Evolutionary conservation across 2,113 vertebrate species (phyloP), one percentile per base, ranked within the genome.

Genomic region (Corvus cornix): DNA sequence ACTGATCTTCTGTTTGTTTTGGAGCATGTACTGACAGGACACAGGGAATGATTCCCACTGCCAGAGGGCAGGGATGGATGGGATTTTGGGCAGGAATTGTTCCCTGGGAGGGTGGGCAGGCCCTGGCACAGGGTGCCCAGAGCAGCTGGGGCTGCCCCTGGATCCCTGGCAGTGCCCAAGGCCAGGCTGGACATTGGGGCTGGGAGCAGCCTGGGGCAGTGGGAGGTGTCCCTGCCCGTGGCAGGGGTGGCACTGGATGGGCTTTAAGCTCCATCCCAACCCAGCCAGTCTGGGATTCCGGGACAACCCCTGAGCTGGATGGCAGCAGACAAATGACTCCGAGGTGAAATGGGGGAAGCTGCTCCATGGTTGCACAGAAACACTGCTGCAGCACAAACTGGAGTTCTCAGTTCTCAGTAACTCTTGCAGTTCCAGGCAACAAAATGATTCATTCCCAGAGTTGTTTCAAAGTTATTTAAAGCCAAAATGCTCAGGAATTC

Each of bases 191-290:
- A 41, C 48, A n/a, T 0, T 12, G 15, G 62, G 52, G 26, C 7
- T 67, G 7, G 55, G 55, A n/a, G 28, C 49, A n/a, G 2, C 41
- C 58, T 37, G 76, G 76, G 27, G 2, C 13, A 22, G 26, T 23
- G 37, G 58, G 1, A 51, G 44, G 22, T 27, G 76, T 44, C 68
- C 76, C 86, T 78, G 84, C 84, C 67, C 76, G 9, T 15, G 67
- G 56, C 28, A 13, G 56, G 28, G 56, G 16, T 20, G 58, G 21
- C 5, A 3, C 19, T n/a, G 53, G 77, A 0, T 1, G 68, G 10
- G 28, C 0, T 89, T n/a, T 53, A 0, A 8, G 53, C 0, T 31
- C 30, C 20, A 6, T 68, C 11, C 68, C 16, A 21, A 4, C 33
- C 69, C 46, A 41, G 6, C n/a, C 87, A 60, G 13, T 30, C 39